These are phyloP conservation scores for Phalacrocorax aristotelis DNA, from an alignment of 2,113 vertebrate species.

Conservation along the genomic window DNA sequence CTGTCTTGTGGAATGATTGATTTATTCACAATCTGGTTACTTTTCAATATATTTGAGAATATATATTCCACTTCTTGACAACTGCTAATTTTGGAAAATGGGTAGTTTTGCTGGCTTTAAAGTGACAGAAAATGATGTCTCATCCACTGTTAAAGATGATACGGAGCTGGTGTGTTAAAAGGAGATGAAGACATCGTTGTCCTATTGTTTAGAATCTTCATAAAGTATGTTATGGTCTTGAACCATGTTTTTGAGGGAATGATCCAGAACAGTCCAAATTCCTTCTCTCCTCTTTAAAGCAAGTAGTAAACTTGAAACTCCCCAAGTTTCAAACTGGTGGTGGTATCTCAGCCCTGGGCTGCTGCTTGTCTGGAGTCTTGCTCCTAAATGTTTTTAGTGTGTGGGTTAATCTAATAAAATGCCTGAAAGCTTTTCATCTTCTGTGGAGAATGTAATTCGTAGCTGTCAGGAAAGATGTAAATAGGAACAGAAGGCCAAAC, in stretches of 20 bases:
- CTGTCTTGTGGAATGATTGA: neutral
- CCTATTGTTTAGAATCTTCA: neutral
- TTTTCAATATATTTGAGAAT: neutral
- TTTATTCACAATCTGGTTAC: neutral
- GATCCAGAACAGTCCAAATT: neutral
- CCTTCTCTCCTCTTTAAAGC: neutral
- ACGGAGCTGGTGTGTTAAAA: neutral
- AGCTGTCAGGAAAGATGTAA: neutral
- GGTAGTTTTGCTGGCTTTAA: neutral
- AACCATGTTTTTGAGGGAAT: neutral
- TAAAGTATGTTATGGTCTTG: neutral
- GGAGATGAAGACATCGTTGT: neutral
- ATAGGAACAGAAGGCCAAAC: neutral
- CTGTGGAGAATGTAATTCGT: neutral
- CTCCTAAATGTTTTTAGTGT: neutral
- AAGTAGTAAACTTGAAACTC: neutral
- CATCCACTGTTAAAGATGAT: neutral
- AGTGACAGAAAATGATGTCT: neutral
- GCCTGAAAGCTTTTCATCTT: neutral
- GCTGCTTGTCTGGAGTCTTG: neutral
- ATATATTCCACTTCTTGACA: neutral
- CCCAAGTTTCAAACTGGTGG: neutral
- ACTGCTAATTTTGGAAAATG: neutral
- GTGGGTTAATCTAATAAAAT: neutral
- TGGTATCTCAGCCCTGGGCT: neutral